Evolutionary conservation across 2,113 vertebrate species (phyloP).

Genomic region (Plectropomus leopardus): DNA sequence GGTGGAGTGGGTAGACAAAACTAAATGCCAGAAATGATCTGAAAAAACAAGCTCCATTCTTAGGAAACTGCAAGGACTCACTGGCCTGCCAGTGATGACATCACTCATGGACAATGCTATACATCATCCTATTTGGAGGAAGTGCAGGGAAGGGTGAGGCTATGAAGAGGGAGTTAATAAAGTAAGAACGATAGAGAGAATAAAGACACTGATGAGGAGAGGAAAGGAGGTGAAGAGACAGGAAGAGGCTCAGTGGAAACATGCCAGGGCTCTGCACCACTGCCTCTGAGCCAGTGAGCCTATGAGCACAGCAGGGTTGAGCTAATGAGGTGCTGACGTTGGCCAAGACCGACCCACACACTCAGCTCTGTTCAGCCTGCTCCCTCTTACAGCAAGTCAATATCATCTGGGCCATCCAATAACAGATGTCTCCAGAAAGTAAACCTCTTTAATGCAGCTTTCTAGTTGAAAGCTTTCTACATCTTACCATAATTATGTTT

Average conservation of each 20-base stretch:
- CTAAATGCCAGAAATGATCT: conserved; percentile 16
- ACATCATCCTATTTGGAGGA: conserved; percentile 43
- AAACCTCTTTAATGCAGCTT: conserved; percentile 3
- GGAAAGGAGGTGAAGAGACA: conserved; percentile 39
- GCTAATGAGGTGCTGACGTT: conserved; percentile 62
- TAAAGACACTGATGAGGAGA: conserved; percentile 40
- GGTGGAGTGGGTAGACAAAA: conserved; percentile 5
- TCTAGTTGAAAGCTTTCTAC: conserved; percentile 6
- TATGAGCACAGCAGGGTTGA: conserved; percentile 40
- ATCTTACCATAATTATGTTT: background rate
- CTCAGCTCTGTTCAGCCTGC: conserved; percentile 47
- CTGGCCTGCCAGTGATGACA: conserved; percentile 45
- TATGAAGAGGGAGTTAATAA: conserved; percentile 1
- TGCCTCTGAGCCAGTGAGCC: conserved; percentile 54
- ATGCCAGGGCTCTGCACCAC: conserved; percentile 64
- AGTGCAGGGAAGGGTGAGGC: conserved; percentile 28
- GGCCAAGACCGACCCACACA: conserved; percentile 55
- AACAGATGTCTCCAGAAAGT: conserved; percentile 26
- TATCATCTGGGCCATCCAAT: conserved; percentile 41
- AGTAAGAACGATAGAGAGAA: background rate
- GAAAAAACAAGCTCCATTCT: conserved; percentile 53
- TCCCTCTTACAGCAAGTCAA: conserved; percentile 42
- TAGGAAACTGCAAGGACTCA: conserved; percentile 39
- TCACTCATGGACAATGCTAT: conserved; percentile 53
- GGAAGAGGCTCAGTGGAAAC: conserved; percentile 53